A percentile compares a stretch with the other conserved stretches of the same genome.
Conservation (phyloP, 2,888 invertebrate species). For the Diadegma fenestrale region DNA sequence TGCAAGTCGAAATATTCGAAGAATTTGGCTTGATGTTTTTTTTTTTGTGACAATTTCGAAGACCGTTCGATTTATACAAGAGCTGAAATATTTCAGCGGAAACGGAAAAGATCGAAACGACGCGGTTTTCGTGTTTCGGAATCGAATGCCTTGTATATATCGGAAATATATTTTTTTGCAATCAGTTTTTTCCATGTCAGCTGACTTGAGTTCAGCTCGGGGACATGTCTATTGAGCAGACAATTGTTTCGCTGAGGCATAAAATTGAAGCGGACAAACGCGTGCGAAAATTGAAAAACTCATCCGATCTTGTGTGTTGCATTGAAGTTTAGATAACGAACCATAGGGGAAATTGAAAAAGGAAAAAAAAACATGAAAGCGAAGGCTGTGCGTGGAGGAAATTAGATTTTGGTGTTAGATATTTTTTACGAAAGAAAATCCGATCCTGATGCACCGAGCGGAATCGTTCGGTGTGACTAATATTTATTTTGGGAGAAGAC, state of each 20-base stretch:
- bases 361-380: not conserved
- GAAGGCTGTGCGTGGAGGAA: not conserved
- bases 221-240: slow-evolving; percentile 17
- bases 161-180: not conserved
- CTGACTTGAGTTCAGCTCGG: slow-evolving; percentile 4
- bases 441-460: not conserved
- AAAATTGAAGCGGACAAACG: slow-evolving; percentile 39
- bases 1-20: too few relatives aligned
- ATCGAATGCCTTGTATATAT: not conserved
- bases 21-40: too few relatives aligned
- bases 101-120: not conserved
- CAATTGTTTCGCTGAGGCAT: slow-evolving; percentile 17
- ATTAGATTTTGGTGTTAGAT: slow-evolving; percentile 7
- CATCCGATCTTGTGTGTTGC: slow-evolving; percentile 40
- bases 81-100: not conserved
- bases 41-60: too few relatives aligned
- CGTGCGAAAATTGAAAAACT: slow-evolving; percentile 36
- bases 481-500: not conserved
- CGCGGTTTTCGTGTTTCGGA: not conserved
- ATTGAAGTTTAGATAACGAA: slow-evolving; percentile 34
- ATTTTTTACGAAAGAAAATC: not conserved
- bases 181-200: slow-evolving; percentile 4
- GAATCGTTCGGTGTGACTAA: not conserved
- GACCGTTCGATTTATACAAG: too few relatives aligned
- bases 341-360: not conserved